Evolutionary conservation across 2,888 invertebrate species (phyloP), one percentile per base, ranked within the genome.

Genomic region (Scotopteryx bipunctaria): DNA sequence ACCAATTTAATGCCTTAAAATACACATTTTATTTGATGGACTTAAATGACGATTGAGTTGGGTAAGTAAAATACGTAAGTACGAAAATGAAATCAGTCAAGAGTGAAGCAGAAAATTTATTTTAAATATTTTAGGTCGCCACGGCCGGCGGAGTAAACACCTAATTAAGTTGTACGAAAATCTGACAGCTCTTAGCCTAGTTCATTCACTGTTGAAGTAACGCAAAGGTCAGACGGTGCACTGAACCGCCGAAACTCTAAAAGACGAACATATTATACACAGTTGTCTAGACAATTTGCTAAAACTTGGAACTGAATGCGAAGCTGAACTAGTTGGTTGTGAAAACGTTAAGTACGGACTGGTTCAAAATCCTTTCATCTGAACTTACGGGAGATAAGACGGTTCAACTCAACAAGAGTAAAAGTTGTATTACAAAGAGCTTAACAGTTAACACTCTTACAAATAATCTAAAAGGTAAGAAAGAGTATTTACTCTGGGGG

Each of bases 171-270:
- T 63, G 59, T 63, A 8, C 67, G 61, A 57, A 59, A 56, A 49
- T 55, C 56, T 59, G 67, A 63, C 62, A 43, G 65, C 57, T 64
- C 53, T 59, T 53, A 51, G 48, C 64, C 54, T 64, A 55, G 63
- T 58, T 59, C 62, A 62, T 66, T 61, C 61, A 62, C 55, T 61
- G 57, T 41, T 16, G 37, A 8, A 23, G 17, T 50, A 67, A 71
- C 46, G 59, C 58, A 57, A 63, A 71, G 73, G 76, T 70, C 78
- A 73, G 72, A 76, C 75, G 55, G 80, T 64, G 66, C 78, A 71
- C 59, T 77, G 79, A 81, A 77, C 81, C 67, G 64, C 50, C 43
- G 56, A 69, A 75, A 69, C 64, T 68, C 65, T 38, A 63, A 66
- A 71, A 72, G 74, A 54, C 75, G 56, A 67, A 64, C 62, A 57